phyloP scores from a whole-genome alignment of 1,140 invertebrate genomes.

The Polypedilum vanderplanki region DNA sequence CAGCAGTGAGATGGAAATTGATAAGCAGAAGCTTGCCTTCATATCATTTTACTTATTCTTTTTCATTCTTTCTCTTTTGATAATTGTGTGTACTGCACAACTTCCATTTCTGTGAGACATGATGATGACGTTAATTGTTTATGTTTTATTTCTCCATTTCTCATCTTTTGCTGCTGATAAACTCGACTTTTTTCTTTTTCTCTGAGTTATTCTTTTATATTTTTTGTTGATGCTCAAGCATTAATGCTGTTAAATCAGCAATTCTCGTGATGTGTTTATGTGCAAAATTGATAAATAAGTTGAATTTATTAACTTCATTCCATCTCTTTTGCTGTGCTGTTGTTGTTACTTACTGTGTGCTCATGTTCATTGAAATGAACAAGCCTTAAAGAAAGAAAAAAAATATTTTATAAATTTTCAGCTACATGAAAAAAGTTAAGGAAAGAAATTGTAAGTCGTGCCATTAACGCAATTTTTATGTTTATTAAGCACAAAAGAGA shows the following conservation, averaged over 20 bases:
- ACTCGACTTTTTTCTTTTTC: neutral
- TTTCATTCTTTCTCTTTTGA: neutral
- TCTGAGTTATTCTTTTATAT: neutral
- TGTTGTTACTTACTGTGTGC: neutral
- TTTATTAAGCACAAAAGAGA: too few species aligned
- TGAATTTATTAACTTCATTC: constrained; percentile 14
- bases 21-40: constrained; percentile 5
- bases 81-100: neutral
- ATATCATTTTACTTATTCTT: neutral
- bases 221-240: neutral
- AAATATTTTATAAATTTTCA: too few species aligned
- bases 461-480: too few species aligned
- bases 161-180: neutral
- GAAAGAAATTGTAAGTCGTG: too few species aligned
- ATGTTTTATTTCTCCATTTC: constrained; percentile 1
- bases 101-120: neutral
- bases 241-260: constrained; percentile 11
- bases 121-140: constrained; percentile 29
- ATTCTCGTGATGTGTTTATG: constrained; percentile 17
- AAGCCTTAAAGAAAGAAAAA: too few species aligned
- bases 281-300: constrained; percentile 19
- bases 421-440: too few species aligned
- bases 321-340: neutral
- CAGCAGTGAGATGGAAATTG: constrained; percentile 25
- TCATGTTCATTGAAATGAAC: too few species aligned